phyloP scores from a whole-genome alignment of 2,888 invertebrate genomes.

The Euzophera pinguis region DNA sequence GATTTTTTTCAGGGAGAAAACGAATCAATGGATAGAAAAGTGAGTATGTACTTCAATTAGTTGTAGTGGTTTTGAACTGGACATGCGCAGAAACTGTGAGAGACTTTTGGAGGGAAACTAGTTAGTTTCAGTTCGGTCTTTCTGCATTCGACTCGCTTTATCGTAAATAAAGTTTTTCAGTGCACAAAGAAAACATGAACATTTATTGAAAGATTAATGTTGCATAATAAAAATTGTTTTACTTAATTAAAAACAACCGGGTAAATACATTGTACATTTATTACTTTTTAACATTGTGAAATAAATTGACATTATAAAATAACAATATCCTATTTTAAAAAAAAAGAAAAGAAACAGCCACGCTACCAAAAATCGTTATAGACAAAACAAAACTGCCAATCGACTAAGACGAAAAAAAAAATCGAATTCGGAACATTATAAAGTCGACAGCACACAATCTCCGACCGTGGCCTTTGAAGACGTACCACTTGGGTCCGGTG shows the following conservation, averaged over 20 bases:
- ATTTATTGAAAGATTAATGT: neutral
- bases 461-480: constrained; percentile 61
- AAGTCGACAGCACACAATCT: constrained; percentile 20
- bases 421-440: constrained; percentile 13
- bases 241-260: no score
- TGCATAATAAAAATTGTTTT: no score
- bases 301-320: no score
- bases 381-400: neutral
- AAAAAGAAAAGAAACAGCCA: neutral
- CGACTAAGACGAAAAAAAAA: neutral
- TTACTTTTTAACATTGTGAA: neutral
- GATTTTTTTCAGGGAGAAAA: neutral
- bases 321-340: no score
- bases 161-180: neutral
- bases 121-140: constrained; percentile 43
- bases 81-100: constrained; percentile 40
- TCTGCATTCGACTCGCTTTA: constrained; percentile 14
- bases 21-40: neutral
- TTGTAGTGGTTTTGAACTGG: constrained; percentile 20
- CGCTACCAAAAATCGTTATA: neutral
- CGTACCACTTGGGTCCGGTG: constrained; percentile 49
- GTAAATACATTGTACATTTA: no score
- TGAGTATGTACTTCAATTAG: neutral
- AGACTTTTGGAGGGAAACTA: constrained; percentile 43
- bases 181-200: neutral